Evolutionary conservation across 2,888 invertebrate genomes (phyloP), one percentile per base, ranked within the genome.

Genomic region (Ferdinandea cuprea): DNA sequence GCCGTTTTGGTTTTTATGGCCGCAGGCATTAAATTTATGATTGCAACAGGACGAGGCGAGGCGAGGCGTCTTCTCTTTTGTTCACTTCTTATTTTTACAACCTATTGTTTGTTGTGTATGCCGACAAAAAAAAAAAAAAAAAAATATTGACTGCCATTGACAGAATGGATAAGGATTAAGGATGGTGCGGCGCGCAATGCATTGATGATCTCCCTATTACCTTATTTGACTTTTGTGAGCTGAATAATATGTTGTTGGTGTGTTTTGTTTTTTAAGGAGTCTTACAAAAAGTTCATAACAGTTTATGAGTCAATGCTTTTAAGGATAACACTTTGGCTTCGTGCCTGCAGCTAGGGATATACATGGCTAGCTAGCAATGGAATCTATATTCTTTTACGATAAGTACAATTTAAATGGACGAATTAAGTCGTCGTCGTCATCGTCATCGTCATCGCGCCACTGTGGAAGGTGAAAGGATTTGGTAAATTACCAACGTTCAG

Each of bases 281-380:
- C 77, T 44, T 42, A 48, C 48, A 56, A 69, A 63, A 71, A 54
- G 71, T 81, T 81, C 69, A 76, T 76, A 69, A 81, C 65, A 71
- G 65, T 81, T 81, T 81, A 81, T 66, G 81, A 77, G 81, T 54
- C 52, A 66, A 77, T 71, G 66, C 81, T 81, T 77, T 81, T 77
- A 81, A 46, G 81, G 77, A 77, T 81, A 68, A 44, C 19, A 74
- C 65, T 58, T 46, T 65, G 40, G 71, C 44, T 40, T 25, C 42
- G 19, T 28, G 42, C 58, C 54, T 56, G 56, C 3, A 63, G 52
- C 61, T 61, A 73, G 46, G 58, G 72, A 78, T 56, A 48, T 58
- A 30, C n/a, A n/a, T n/a, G n/a, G n/a, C n/a, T n/a, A n/a, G n/a
- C n/a, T n/a, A n/a, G 46, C 13, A 58, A 42, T 50, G 50, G 48